phyloP scores from a whole-genome alignment of 2,797 vertebrate genomes.

The Peromyscus aztecus region DNA sequence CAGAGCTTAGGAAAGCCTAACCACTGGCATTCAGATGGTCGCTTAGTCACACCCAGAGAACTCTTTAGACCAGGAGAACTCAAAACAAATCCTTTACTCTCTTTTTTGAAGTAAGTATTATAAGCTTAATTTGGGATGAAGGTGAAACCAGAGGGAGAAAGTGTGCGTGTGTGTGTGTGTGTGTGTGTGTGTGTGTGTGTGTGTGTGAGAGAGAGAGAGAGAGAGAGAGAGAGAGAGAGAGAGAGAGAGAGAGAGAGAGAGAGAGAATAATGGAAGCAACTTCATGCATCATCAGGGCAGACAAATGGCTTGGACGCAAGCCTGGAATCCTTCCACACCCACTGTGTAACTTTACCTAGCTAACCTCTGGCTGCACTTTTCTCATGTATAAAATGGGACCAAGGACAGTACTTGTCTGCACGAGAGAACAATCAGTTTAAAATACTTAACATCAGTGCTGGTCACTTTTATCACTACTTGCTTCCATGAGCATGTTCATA shows the following conservation, averaged over 20 bases:
- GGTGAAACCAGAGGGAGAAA: background rate
- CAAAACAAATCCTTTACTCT: background rate
- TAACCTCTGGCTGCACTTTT: background rate
- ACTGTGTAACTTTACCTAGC: background rate
- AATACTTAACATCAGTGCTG: background rate
- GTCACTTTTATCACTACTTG: background rate
- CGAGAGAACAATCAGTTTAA: background rate
- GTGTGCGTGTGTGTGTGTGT: background rate
- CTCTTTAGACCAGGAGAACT: background rate
- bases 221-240: no score
- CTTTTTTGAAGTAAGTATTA: background rate
- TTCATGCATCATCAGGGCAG: background rate
- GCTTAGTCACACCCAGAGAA: background rate
- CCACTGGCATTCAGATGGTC: background rate
- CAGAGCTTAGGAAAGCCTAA: background rate
- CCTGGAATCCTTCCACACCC: background rate
- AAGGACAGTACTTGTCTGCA: background rate
- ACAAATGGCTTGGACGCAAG: background rate
- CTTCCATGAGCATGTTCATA: background rate
- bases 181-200: no score
- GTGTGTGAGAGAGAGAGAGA: no score
- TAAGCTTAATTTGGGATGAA: background rate
- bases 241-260: no score
- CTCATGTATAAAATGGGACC: background rate
- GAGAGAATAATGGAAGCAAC: conserved; percentile 23